Evolutionary conservation across 2,113 vertebrate genomes (phyloP).

Genomic region (Hippolais icterina): DNA sequence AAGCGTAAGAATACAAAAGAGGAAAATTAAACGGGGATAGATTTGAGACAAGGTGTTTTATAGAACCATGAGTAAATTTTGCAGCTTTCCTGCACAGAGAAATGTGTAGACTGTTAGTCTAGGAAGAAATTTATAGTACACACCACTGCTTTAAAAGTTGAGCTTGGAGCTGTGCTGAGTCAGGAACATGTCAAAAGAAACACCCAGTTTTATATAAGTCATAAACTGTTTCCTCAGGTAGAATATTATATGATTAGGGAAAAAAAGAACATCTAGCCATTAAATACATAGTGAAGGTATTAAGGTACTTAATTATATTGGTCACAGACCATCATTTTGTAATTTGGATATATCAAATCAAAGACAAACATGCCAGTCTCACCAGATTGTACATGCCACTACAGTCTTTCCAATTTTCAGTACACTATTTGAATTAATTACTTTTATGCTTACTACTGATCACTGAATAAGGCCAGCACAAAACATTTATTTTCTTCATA

Average conservation of each 20-base stretch:
- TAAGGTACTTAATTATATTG: slow-evolving; percentile 63
- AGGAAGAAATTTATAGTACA: background rate
- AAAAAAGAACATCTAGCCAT: slow-evolving; percentile 55
- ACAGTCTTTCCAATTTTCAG: slow-evolving; percentile 35
- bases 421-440: slow-evolving; percentile 14
- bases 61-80: background rate
- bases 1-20: background rate
- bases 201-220: slow-evolving; percentile 70
- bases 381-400: slow-evolving; percentile 58
- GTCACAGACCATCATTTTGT: slow-evolving; percentile 51
- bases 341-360: slow-evolving; percentile 49
- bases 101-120: background rate
- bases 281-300: slow-evolving; percentile 62
- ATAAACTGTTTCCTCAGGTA: slow-evolving; percentile 69
- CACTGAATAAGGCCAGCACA: background rate
- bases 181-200: slow-evolving; percentile 63
- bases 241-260: slow-evolving; percentile 61
- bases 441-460: slow-evolving; percentile 46
- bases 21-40: background rate
- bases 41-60: background rate
- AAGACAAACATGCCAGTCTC: slow-evolving; percentile 48
- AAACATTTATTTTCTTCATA: background rate
- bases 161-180: slow-evolving; percentile 61
- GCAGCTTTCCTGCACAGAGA: background rate
- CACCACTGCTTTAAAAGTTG: slow-evolving; percentile 20